phyloP scores from a whole-genome alignment of 2,888 invertebrate genomes.

The Antheraea yamamai region DNA sequence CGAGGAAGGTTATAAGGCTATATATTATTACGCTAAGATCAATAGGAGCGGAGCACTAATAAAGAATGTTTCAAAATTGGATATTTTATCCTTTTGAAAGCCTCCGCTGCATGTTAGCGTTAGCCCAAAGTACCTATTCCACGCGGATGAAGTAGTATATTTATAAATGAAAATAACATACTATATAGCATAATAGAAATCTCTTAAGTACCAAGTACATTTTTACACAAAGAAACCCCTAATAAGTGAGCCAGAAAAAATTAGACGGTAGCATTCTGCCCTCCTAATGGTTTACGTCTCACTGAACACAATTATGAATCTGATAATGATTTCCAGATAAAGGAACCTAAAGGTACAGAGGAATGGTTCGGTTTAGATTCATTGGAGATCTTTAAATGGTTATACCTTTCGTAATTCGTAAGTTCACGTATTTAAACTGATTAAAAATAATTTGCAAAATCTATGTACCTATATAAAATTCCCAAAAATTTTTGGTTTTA shows the following conservation, averaged over 20 bases:
- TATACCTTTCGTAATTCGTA: not conserved
- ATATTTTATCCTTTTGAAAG: no score
- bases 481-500: no score
- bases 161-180: not conserved
- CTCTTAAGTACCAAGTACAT: not conserved
- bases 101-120: no score
- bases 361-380: not conserved
- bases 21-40: no score
- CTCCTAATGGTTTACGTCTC: constrained; percentile 11
- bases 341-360: constrained; percentile 12
- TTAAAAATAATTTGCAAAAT: no score
- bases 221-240: constrained; percentile 10
- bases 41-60: no score
- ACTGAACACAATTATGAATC: constrained; percentile 15
- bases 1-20: no score
- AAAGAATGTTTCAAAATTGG: no score
- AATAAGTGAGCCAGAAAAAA: constrained; percentile 13
- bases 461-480: no score
- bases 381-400: constrained; percentile 10
- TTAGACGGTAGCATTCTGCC: constrained; percentile 10
- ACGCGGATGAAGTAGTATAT: no score
- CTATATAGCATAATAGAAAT: not conserved
- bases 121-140: no score
- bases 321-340: constrained; percentile 15
- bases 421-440: no score